Conservation (phyloP, 2,113 vertebrate species). For the Phrynocephalus versicolor region DNA sequence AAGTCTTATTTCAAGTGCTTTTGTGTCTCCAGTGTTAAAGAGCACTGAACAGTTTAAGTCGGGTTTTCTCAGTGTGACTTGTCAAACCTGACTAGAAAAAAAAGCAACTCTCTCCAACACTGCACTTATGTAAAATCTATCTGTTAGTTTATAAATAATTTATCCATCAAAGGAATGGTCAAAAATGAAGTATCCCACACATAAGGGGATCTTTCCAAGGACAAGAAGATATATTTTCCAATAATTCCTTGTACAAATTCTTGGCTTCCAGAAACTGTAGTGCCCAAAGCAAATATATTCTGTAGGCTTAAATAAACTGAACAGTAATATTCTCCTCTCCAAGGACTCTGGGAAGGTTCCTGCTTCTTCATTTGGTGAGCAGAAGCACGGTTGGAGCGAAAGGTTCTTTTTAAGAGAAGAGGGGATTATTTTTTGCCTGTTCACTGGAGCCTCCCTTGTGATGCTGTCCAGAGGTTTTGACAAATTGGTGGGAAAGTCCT, state of each 20-base stretch:
- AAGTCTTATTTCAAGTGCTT: background rate
- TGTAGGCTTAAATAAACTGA: background rate
- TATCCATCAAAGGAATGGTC: background rate
- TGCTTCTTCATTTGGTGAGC: background rate
- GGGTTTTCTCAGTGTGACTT: background rate
- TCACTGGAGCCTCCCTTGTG: no score
- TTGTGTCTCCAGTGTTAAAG: background rate
- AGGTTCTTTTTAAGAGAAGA: background rate
- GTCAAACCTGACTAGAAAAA: background rate
- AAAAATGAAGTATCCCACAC: background rate
- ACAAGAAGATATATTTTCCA: background rate
- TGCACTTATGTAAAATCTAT: background rate
- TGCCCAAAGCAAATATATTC: background rate
- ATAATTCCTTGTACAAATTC: background rate
- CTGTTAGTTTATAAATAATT: background rate
- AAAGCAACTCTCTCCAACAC: background rate
- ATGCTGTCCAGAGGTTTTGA: no score
- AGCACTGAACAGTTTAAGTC: background rate
- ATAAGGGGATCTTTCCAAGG: background rate
- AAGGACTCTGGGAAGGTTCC: background rate
- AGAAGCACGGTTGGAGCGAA: background rate
- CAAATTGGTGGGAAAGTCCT: no score
- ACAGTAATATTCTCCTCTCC: background rate
- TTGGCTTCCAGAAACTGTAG: background rate
- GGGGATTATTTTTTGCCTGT: background rate